phyloP scores from a whole-genome alignment of 2,888 invertebrate species.

The Unio pictorum region DNA sequence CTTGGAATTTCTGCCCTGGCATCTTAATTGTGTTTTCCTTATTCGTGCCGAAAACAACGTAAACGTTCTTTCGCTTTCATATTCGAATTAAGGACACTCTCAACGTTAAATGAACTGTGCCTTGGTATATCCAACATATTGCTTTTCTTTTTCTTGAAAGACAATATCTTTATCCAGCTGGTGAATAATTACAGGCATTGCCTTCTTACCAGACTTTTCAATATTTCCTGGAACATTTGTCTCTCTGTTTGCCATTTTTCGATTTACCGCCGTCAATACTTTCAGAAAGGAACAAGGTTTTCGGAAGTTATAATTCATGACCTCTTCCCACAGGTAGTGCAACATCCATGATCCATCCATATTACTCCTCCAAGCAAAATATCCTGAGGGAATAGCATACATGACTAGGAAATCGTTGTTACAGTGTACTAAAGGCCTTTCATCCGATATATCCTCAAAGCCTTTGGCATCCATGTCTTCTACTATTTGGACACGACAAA shows the following conservation, averaged over 20 bases:
- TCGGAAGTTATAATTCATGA: constrained; percentile 22
- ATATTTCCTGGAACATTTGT: constrained; percentile 18
- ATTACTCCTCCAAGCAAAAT: constrained; percentile 30
- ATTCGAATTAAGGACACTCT: too few species aligned
- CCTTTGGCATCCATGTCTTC: too few species aligned
- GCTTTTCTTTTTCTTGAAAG: constrained; percentile 10
- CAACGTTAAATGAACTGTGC: too few species aligned
- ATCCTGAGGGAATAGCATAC: constrained; percentile 32
- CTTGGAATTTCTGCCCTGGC: too few species aligned
- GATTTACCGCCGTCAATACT: constrained; percentile 19
- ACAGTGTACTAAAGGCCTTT: constrained; percentile 26
- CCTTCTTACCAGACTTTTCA: constrained; percentile 19
- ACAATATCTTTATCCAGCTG: constrained; percentile 28
- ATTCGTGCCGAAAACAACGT: too few species aligned
- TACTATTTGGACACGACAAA: too few species aligned
- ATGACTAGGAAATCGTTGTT: constrained; percentile 29
- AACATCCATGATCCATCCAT: constrained; percentile 35
- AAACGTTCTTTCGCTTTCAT: too few species aligned
- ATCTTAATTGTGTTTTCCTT: too few species aligned
- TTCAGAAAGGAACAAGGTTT: constrained; percentile 19
- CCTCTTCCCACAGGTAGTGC: constrained; percentile 21
- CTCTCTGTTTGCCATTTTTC: constrained; percentile 14
- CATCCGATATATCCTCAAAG: not conserved
- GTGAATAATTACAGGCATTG: constrained; percentile 31
- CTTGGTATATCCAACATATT: too few species aligned